Base-by-base conservation (phyloP, 35 echinoderm and acorn worm species). In the Ophiothrix spiculata region DNA sequence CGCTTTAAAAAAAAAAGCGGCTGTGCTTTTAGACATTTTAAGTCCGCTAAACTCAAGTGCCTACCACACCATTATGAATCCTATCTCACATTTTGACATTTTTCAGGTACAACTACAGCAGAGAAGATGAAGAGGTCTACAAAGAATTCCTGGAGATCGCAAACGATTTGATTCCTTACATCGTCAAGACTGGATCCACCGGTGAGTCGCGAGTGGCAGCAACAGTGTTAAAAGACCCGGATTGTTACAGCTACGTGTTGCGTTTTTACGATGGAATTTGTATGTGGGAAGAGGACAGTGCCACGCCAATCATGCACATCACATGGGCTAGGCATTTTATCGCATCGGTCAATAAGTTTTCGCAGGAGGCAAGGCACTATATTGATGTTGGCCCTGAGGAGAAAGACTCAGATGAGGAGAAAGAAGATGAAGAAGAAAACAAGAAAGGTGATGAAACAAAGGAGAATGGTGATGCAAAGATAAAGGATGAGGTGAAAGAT, bases 101-200 rank as follows among this genome's bases (percentile, higher is more conserved):
- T 19, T 28, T 38, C 77, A 99, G 96, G 41, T 99, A 99, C 73
- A 99, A 99, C 49, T 99, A 99, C 78, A 91, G 91, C 74, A 78
- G 96, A 83, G 96, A 99, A 74, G 96, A 99, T 90, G 96, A 99
- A 64, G 96, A 99, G 56, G 92, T 99, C 25, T 99, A 99, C 86
- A 99, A 99, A 39, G 96, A 99, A 85, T 99, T 99, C 83, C 33
- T 99, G 75, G 92, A 99, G 79, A 93, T 99, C 36, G 96, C 96
- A 23, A 91, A 94, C 87, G 92, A 99, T 28, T 76, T 94, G 35
- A 94, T 99, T 56, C 96, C 96, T 40, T 75, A 84, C 80, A 94
- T 99, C 63, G 75, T 99, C 79, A 99, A 99, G 56, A 74, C 82
- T 12, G 89, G 86, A 23, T 88, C 92, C 19, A 83, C 86, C 25